These are phyloP conservation scores for Cataglyphis hispanica DNA, from an alignment of 1,140 invertebrate genomes.

Conservation along the genomic window DNA sequence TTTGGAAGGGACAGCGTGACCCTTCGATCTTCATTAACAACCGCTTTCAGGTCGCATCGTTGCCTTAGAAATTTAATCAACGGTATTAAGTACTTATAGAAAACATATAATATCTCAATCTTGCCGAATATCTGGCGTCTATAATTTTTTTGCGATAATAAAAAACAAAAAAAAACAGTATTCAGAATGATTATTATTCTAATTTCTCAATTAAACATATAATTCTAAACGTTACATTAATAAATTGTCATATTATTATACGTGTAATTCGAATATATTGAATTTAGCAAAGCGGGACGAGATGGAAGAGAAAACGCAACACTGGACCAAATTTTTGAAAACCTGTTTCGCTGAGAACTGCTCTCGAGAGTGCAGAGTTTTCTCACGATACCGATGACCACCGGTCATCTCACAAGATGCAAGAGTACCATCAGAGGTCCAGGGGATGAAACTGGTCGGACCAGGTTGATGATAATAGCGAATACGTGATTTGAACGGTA, in stretches of 20 bases:
- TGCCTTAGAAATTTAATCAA: slow-evolving; percentile 29
- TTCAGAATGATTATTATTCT: neutral
- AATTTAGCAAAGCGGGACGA: neutral
- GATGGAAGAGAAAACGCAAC: neutral
- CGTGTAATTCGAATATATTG: neutral
- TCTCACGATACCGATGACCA: slow-evolving; percentile 82
- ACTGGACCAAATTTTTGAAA: slow-evolving; percentile 66
- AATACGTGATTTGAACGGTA: neutral
- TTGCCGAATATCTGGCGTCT: neutral
- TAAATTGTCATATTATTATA: neutral
- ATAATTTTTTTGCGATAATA: neutral
- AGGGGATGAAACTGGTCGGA: slow-evolving; percentile 70
- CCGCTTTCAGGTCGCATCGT: neutral
- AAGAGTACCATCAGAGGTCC: slow-evolving; percentile 56
- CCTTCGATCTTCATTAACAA: slow-evolving; percentile 49
- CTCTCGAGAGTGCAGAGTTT: slow-evolving; percentile 75
- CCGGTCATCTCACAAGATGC: slow-evolving; percentile 79
- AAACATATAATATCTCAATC: neutral
- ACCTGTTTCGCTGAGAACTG: slow-evolving; percentile 71
- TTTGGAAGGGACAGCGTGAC: slow-evolving; percentile 54
- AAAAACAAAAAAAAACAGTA: neutral
- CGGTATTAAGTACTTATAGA: neutral
- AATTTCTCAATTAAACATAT: slow-evolving; percentile 1
- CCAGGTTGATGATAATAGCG: slow-evolving; percentile 47
- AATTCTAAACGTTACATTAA: slow-evolving; percentile 28